Base-by-base conservation (phyloP, 2,888 invertebrate genomes). In the Hydriomena furcata region DNA sequence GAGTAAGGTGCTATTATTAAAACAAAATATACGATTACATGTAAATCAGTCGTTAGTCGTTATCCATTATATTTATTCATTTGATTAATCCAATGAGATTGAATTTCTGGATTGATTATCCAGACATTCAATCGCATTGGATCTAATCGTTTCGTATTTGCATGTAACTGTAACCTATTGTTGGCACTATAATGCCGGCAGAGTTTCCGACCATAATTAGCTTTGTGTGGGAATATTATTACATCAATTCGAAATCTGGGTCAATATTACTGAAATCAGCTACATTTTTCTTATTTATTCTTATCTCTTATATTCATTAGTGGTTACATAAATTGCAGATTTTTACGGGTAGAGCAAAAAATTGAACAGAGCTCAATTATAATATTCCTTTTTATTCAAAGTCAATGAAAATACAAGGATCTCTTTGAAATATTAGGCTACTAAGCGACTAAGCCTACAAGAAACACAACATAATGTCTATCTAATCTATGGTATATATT, bases 51-150 rank as follows among this genome's bases (percentile, higher is more conserved):
- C n/a, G n/a, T n/a, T n/a, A n/a, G n/a, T n/a, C n/a, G n/a, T n/a
- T 71, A 74, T 74, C 69, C 58, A 52, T 69, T 63, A 69, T 65
- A 73, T 69, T 71, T 67, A 71, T 71, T 62, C 65, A 65, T 58
- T 51, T 52, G 66, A 74, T 71, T 66, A 68, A 69, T 68, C n/a
- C n/a, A n/a, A n/a, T n/a, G n/a, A n/a, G n/a, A n/a, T n/a, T n/a
- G n/a, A n/a, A n/a, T n/a, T n/a, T n/a, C n/a, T n/a, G n/a, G n/a
- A n/a, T n/a, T n/a, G n/a, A n/a, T n/a, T n/a, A n/a, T n/a, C 61
- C 59, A 48, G 48, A 52, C 58, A 61, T 67, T 70, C 63, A 66
- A 69, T 70, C 65, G 69, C 54, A 56, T 61, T 60, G 56, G 48
- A 62, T 64, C 63, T 72, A 70, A 71, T 68, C 60, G 54, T 57